A percentile compares a stretch with the other conserved stretches of the same genome.
These are phyloP conservation scores for Illadopsis cleaveri DNA, from an alignment of 2,113 vertebrate genomes.

Conservation along the genomic window DNA sequence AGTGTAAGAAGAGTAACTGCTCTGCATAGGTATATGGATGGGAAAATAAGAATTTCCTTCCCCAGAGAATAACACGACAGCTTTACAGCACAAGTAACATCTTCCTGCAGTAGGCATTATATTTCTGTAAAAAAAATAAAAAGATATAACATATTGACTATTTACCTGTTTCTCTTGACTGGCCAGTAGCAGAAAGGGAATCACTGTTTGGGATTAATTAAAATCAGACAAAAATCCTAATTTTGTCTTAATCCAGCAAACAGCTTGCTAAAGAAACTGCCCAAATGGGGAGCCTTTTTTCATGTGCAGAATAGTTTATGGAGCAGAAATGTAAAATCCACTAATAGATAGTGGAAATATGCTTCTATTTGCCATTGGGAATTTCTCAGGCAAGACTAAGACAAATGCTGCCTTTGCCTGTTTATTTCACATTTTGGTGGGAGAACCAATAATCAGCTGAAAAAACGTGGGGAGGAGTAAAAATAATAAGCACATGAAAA, in stretches of 20 bases:
- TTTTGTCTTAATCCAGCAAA: neutral
- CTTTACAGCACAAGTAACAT: neutral
- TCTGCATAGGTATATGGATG: neutral
- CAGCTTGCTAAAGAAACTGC: neutral
- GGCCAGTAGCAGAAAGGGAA: neutral
- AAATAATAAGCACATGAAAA: neutral
- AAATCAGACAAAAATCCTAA: neutral
- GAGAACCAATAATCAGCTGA: neutral
- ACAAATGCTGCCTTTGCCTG: neutral
- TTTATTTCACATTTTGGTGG: neutral
- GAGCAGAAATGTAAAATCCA: neutral
- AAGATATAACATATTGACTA: neutral
- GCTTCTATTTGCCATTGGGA: neutral
- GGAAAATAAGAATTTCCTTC: constrained; percentile 41
- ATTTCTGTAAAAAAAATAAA: neutral
- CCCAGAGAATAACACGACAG: neutral
- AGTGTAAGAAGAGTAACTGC: neutral
- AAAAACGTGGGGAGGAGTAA: neutral
- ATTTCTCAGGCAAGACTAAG: neutral
- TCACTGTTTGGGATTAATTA: neutral
- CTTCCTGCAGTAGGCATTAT: neutral
- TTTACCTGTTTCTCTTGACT: neutral
- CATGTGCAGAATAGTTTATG: neutral
- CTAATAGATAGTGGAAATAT: neutral
- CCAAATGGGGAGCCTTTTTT: neutral